Base-by-base conservation (phyloP, 1,140 invertebrate species). In the Idris sp. region DNA sequence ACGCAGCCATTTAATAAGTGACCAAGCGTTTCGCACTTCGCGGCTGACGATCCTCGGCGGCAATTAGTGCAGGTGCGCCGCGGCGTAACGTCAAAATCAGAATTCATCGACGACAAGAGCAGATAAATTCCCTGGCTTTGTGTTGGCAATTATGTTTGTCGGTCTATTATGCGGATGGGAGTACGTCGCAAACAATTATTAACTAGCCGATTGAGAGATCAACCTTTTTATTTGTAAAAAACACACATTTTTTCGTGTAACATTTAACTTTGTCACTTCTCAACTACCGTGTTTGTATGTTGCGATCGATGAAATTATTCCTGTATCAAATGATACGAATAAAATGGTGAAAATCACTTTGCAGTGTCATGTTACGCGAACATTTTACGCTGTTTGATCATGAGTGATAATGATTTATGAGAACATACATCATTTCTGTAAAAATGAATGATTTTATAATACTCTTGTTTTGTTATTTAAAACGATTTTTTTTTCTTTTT, bases 51-150 rank as follows among this genome's bases (percentile, higher is more conserved):
- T 44, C 26, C 38, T 43, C 22, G 44, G 36, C n/a, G 19, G 73
- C 73, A 76, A 76, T 76, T 71, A 71, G 65, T 56, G 58, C 65
- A 71, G 58, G 53, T 64, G 65, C 59, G 35, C n/a, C n/a, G 11
- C 35, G 41, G 9, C 38, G 38, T n/a, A n/a, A n/a, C 25, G 56
- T 68, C 64, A 53, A 36, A 61, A 53, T 13, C 9, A 53, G n/a
- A 71, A 71, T 62, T 71, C 67, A 62, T 61, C 46, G 64, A 33
- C 30, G 7, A 16, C 19, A 28, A 4, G 13, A 4, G 18, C 18
- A 4, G 31, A 49, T 68, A 68, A 58, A 68, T 68, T 68, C 30
- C 22, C 8, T 14, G 14, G 44, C 46, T 61, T 69, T 69, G 65
- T 53, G 48, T n/a, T 22, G 5, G 38, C 30, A 16, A 51, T 68